Percentiles rank a stretch among this genome's conserved stretches.
phyloP scores from a whole-genome alignment of 2,888 invertebrate genomes.

The Panzeria rudis region DNA sequence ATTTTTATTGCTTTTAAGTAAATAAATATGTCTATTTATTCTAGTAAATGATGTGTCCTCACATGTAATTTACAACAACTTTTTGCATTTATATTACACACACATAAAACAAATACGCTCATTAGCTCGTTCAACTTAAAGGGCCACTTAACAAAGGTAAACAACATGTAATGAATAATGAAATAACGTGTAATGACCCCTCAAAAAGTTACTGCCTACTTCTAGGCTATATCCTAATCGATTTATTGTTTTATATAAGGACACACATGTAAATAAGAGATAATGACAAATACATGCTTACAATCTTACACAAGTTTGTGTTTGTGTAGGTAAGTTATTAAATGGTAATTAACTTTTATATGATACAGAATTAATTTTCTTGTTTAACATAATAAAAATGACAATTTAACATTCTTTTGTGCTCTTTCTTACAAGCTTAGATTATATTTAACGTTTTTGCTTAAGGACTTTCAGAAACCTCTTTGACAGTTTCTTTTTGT shows the following conservation, averaged over 20 bases:
- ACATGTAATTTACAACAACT: background rate
- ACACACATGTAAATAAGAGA: background rate
- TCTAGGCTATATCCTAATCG: conserved; percentile 15
- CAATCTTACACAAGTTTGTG: background rate
- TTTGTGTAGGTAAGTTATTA: background rate
- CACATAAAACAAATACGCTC: background rate
- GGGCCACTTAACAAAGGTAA: conserved; percentile 18
- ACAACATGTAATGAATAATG: conserved; percentile 49
- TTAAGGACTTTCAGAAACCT: background rate
- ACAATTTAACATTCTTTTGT: background rate
- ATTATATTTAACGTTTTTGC: background rate
- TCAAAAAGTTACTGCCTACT: conserved; percentile 7
- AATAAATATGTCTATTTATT: no score
- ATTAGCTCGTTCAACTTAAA: background rate
- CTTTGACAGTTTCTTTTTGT: background rate
- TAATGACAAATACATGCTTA: background rate
- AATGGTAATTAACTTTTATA: background rate
- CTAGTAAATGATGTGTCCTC: background rate
- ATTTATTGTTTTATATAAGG: conserved; percentile 11
- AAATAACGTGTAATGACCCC: conserved; percentile 35
- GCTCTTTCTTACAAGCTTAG: background rate
- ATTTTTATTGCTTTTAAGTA: no score
- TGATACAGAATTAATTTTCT: background rate
- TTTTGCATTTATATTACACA: background rate
- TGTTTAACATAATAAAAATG: background rate